Conservation (phyloP, 2,888 invertebrate genomes). For the Mythimna pallens region DNA sequence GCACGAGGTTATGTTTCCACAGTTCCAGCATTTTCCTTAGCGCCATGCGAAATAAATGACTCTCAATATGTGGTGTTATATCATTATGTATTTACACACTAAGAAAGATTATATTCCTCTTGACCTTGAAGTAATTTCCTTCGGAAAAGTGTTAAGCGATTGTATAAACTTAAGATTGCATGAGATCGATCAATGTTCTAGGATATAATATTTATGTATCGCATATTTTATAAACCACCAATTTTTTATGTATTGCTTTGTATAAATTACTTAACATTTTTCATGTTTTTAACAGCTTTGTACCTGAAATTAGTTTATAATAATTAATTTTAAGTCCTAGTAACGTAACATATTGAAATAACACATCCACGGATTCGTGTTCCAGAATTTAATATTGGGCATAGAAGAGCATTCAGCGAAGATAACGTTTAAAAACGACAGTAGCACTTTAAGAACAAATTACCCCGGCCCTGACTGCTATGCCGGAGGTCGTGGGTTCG, state of each 20-base stretch:
- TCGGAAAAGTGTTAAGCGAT: constrained; percentile 72
- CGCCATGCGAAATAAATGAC: too few relatives aligned
- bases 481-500: too few relatives aligned
- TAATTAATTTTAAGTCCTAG: constrained; percentile 7
- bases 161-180: background rate
- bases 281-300: constrained; percentile 59
- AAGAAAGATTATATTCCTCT: too few relatives aligned
- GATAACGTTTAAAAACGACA: constrained; percentile 82
- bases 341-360: constrained; percentile 38
- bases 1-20: too few relatives aligned
- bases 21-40: too few relatives aligned
- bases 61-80: too few relatives aligned
- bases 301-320: constrained; percentile 29
- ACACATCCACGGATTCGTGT: constrained; percentile 74
- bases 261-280: constrained; percentile 70
- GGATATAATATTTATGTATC: background rate
- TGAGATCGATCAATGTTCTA: too few relatives aligned
- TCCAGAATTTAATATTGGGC: constrained; percentile 87
- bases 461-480: too few relatives aligned
- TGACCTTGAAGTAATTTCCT: too few relatives aligned
- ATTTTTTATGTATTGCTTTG: constrained; percentile 32
- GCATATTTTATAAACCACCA: background rate
- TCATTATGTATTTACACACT: too few relatives aligned
- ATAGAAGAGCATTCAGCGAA: constrained; percentile 84
- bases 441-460: constrained; percentile 84